Conservation (phyloP, 2,888 invertebrate genomes). For the Baccha elongata region DNA sequence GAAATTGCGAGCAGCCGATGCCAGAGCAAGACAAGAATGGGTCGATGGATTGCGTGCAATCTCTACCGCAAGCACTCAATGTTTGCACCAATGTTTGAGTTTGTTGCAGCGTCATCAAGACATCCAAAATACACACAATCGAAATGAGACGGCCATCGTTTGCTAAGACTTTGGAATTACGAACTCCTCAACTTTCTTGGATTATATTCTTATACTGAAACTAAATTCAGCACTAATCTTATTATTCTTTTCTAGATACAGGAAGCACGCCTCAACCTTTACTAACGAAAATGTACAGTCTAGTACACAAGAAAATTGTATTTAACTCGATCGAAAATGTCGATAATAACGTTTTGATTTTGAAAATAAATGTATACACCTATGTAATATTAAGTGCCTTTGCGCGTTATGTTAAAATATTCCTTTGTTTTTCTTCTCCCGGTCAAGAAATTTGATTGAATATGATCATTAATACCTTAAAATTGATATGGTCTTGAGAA, state of each 20-base stretch:
- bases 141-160: conserved; percentile 68
- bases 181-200: background rate
- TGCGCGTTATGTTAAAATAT: background rate
- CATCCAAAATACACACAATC: conserved; percentile 76
- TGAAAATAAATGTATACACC: conserved; percentile 7
- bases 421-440: background rate
- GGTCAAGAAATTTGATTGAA: too few species aligned
- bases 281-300: conserved; percentile 8
- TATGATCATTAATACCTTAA: too few species aligned
- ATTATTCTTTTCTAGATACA: background rate
- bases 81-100: conserved; percentile 93
- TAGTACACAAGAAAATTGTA: conserved; percentile 2
- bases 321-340: background rate
- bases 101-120: conserved; percentile 90
- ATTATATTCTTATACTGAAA: background rate
- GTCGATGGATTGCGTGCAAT: conserved; percentile 96
- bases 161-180: conserved; percentile 52
- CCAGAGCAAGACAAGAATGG: conserved; percentile 97
- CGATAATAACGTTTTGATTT: background rate
- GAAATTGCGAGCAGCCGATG: conserved; percentile 93
- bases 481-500: too few species aligned
- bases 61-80: conserved; percentile 93
- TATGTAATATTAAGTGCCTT: conserved; percentile 1
- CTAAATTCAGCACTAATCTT: background rate
- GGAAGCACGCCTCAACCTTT: background rate